A percentile compares a stretch with the other conserved stretches of the same genome.
Evolutionary conservation across 2,797 vertebrate genomes (phyloP).

Genomic region (Argyrosomus regius): DNA sequence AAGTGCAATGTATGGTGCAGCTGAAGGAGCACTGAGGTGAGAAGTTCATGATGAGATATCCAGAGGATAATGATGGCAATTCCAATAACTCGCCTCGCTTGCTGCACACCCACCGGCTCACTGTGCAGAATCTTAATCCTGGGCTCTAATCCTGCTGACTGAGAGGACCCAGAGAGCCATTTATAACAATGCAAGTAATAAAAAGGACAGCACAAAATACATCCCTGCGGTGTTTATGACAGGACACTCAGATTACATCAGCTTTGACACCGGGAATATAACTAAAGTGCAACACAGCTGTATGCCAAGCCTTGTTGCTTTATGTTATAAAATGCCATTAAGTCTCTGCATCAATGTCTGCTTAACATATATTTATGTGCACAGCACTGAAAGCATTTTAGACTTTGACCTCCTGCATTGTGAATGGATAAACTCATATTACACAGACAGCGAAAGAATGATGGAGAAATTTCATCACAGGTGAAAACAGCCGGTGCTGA

Average conservation of each 20-base stretch:
- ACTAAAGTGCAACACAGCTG: constrained; percentile 25
- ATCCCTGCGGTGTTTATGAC: constrained; percentile 57
- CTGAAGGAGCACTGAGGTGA: constrained; percentile 62
- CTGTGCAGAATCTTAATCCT: constrained; percentile 74
- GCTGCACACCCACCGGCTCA: constrained; percentile 63
- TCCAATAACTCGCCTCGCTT: constrained; percentile 69
- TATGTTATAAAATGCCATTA: constrained; percentile 11
- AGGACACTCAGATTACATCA: constrained; percentile 61
- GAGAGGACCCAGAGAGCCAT: constrained; percentile 67
- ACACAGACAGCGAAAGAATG: neutral
- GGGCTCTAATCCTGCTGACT: constrained; percentile 72
- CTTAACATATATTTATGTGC: constrained; percentile 8
- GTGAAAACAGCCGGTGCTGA: constrained; percentile 36
- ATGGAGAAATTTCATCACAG: constrained; percentile 17
- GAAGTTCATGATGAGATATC: constrained; percentile 70
- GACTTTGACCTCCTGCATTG: neutral
- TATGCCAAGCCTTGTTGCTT: constrained; percentile 24
- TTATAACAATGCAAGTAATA: constrained; percentile 68
- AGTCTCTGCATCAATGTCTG: neutral
- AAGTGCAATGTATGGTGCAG: constrained; percentile 26
- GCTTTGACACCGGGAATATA: constrained; percentile 32
- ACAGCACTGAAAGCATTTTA: neutral
- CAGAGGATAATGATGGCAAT: constrained; percentile 75
- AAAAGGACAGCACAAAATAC: constrained; percentile 44
- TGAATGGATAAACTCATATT: neutral